Evolutionary conservation across 2,113 vertebrate genomes (phyloP).

Genomic region (Anoura caudifer): DNA sequence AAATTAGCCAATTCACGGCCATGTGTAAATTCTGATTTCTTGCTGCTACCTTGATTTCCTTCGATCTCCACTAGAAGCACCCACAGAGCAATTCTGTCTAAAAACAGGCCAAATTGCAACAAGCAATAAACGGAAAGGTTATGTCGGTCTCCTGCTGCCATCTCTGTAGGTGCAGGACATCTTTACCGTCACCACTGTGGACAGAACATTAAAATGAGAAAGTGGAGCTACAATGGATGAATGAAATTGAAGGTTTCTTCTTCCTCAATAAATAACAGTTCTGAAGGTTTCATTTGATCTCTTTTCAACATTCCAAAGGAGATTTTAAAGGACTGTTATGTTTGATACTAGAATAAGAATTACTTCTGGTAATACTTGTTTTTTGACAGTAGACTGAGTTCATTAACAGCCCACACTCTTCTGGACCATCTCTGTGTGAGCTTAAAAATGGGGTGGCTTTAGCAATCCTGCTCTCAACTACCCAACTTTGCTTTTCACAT

Average conservation of each 20-base stretch:
- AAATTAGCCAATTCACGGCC: conserved; percentile 84
- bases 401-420: neutral
- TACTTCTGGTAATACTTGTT: conserved; percentile 34
- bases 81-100: conserved; percentile 61
- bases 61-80: conserved; percentile 43
- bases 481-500: neutral
- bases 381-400: conserved; percentile 43
- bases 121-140: conserved; percentile 61
- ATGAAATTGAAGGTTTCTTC: conserved; percentile 73
- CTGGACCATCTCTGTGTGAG: neutral
- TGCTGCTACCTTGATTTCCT: conserved; percentile 49
- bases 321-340: conserved; percentile 58
- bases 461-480: neutral
- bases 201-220: conserved; percentile 78
- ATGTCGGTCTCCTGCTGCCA: conserved; percentile 53
- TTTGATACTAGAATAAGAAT: conserved; percentile 56
- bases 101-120: conserved; percentile 74
- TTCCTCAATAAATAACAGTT: conserved; percentile 63
- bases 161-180: conserved; percentile 63
- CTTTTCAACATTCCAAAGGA: conserved; percentile 70
- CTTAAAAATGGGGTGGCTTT: neutral
- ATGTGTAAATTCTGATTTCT: conserved; percentile 71
- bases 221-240: conserved; percentile 64
- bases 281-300: conserved; percentile 63
- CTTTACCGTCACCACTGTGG: conserved; percentile 44